phyloP scores from a whole-genome alignment of 2,888 invertebrate species.

The Cheilosia vernalis region DNA sequence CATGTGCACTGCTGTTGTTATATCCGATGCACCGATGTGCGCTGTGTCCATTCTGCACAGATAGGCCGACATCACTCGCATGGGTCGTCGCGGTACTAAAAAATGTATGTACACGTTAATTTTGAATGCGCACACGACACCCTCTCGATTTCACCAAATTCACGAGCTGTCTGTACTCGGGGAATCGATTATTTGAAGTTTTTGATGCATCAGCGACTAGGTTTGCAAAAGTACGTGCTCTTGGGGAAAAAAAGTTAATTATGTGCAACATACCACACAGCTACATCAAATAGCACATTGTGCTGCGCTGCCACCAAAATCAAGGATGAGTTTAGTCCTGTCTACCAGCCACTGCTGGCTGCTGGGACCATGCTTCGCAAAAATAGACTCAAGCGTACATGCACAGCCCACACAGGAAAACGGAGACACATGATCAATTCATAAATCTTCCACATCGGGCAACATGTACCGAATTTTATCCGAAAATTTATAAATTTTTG shows the following conservation, averaged over 20 bases:
- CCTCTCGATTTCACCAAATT: slow-evolving; percentile 15
- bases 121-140: slow-evolving; percentile 41
- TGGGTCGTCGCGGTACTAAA: slow-evolving; percentile 25
- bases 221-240: slow-evolving; percentile 17
- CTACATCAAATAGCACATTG: slow-evolving; percentile 45
- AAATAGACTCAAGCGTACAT: slow-evolving; percentile 43
- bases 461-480: slow-evolving; percentile 74
- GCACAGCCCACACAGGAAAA: slow-evolving; percentile 27
- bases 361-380: slow-evolving; percentile 1
- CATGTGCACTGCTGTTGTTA: slow-evolving; percentile 3
- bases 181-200: slow-evolving; percentile 73
- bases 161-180: slow-evolving; percentile 40
- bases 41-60: slow-evolving; percentile 18
- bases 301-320: slow-evolving; percentile 13
- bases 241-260: slow-evolving; percentile 40
- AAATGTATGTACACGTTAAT: slow-evolving; percentile 41
- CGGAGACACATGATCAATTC: slow-evolving; percentile 75
- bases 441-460: slow-evolving; percentile 76
- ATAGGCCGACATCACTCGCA: slow-evolving; percentile 25
- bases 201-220: slow-evolving; percentile 61
- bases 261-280: slow-evolving; percentile 41
- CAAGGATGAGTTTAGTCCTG: slow-evolving; percentile 16
- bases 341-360: slow-evolving; percentile 16
- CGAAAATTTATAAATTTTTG: slow-evolving; percentile 73
- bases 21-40: neutral